phyloP scores from a whole-genome alignment of 2,888 invertebrate species.

The Drosophila gaucha region DNA sequence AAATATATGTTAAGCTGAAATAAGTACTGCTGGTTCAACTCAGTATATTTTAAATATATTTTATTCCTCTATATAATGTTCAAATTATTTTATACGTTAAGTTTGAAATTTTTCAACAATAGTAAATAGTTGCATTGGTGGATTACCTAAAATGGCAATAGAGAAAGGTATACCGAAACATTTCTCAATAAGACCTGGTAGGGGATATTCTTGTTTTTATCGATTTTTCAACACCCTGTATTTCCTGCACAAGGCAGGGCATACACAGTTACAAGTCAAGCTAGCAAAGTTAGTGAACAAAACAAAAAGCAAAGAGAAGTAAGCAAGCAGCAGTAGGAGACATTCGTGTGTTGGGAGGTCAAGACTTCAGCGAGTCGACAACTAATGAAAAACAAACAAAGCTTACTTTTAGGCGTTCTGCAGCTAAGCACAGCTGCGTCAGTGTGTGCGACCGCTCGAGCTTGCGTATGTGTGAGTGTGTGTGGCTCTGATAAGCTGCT shows the following conservation, averaged over 20 bases:
- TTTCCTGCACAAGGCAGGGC: not conserved
- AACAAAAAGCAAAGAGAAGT: not conserved
- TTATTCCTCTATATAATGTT: no score
- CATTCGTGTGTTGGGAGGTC: conserved; percentile 9
- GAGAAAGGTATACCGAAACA: no score
- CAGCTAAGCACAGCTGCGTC: conserved; percentile 40
- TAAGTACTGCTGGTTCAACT: no score
- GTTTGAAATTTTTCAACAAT: no score
- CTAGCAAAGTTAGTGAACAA: conserved; percentile 25
- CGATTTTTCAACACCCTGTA: not conserved
- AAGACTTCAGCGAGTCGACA: conserved; percentile 34
- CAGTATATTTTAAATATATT: no score
- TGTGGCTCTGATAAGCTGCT: conserved; percentile 21
- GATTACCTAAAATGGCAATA: no score
- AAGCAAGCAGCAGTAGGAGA: not conserved
- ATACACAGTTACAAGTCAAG: conserved; percentile 1
- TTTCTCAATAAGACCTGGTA: no score
- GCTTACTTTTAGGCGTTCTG: conserved; percentile 57
- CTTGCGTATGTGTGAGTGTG: conserved; percentile 14
- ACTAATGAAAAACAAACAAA: conserved; percentile 76
- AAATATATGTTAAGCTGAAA: no score
- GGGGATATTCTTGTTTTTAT: not conserved
- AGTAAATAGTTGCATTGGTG: no score
- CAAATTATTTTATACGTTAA: no score
- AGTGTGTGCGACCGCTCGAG: conserved; percentile 10